Evolutionary conservation across 2,888 invertebrate genomes (phyloP).

Genomic region (Polymixis lichenea): DNA sequence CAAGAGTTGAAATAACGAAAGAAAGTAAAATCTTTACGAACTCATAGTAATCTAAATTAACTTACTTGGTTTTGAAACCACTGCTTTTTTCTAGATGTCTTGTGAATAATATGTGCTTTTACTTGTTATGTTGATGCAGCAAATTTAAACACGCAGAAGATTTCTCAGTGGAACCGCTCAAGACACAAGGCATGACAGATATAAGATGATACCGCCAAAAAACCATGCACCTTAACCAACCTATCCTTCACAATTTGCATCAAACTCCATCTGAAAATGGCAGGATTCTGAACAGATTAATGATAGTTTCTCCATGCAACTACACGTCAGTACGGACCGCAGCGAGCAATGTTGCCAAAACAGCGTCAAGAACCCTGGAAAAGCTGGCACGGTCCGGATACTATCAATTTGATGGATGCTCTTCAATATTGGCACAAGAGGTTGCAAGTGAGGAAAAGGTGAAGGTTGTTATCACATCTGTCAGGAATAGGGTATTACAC

Average conservation of each 20-base stretch:
- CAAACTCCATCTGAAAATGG: neutral
- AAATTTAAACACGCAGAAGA: neutral
- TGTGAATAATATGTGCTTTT: neutral
- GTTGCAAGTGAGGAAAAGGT: neutral
- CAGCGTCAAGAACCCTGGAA: conserved; percentile 2
- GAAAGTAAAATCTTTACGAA: neutral
- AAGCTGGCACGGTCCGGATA: conserved; percentile 17
- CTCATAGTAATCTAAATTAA: neutral
- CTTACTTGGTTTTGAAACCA: neutral
- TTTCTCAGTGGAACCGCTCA: neutral
- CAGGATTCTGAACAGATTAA: conserved; percentile 19
- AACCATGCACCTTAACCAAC: neutral
- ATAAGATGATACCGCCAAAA: neutral
- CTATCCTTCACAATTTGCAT: neutral
- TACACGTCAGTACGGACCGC: neutral
- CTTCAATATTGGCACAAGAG: conserved; percentile 17
- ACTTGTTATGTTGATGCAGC: neutral
- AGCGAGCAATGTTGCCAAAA: conserved; percentile 30
- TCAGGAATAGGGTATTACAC: too few species aligned
- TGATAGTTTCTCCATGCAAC: neutral
- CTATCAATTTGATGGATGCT: conserved; percentile 30
- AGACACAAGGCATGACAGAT: neutral
- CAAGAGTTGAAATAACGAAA: conserved; percentile 8
- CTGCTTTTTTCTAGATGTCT: neutral
- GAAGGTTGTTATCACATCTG: neutral